These are phyloP conservation scores for Pasiphila rectangulata DNA, from an alignment of 2,888 invertebrate genomes.

Conservation along the genomic window DNA sequence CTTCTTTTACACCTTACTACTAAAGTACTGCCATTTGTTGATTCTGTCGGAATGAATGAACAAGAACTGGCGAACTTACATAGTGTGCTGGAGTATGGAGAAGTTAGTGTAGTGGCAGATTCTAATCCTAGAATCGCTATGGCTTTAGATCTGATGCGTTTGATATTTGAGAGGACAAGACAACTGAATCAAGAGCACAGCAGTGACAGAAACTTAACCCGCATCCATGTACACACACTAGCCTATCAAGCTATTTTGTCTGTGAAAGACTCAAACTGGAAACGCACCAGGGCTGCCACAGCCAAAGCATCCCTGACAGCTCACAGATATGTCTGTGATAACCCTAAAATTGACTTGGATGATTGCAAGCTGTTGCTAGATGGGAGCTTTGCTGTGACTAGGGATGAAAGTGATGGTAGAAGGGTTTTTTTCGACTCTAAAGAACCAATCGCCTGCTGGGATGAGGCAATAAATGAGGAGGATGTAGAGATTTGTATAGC, in stretches of 20 bases:
- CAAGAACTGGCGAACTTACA: slow-evolving; percentile 90
- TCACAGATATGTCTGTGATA: slow-evolving; percentile 90
- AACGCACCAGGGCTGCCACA: slow-evolving; percentile 87
- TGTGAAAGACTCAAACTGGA: slow-evolving; percentile 86
- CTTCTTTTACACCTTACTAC: slow-evolving; percentile 84
- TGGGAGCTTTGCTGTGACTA: slow-evolving; percentile 89
- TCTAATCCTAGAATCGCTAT: slow-evolving; percentile 90
- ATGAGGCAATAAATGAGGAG: slow-evolving; percentile 79
- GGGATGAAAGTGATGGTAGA: slow-evolving; percentile 69
- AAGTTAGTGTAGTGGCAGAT: slow-evolving; percentile 87
- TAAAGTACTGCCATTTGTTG: slow-evolving; percentile 86
- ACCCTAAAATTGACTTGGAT: slow-evolving; percentile 76
- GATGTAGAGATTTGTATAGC: slow-evolving; percentile 88
- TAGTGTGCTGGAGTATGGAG: slow-evolving; percentile 85
- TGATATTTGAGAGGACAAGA: slow-evolving; percentile 49
- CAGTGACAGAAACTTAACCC: slow-evolving; percentile 82
- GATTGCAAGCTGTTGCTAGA: slow-evolving; percentile 85
- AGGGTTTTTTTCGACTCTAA: slow-evolving; percentile 84
- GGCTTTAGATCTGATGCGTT: slow-evolving; percentile 89
- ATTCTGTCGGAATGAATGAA: slow-evolving; percentile 94
- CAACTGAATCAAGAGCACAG: slow-evolving; percentile 58
- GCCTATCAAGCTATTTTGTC: slow-evolving; percentile 93
- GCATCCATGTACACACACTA: slow-evolving; percentile 91
- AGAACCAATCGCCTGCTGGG: slow-evolving; percentile 91
- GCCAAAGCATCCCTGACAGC: slow-evolving; percentile 92